Conservation (phyloP, 2,113 vertebrate genomes). For the Orientallactaga bullata region DNA sequence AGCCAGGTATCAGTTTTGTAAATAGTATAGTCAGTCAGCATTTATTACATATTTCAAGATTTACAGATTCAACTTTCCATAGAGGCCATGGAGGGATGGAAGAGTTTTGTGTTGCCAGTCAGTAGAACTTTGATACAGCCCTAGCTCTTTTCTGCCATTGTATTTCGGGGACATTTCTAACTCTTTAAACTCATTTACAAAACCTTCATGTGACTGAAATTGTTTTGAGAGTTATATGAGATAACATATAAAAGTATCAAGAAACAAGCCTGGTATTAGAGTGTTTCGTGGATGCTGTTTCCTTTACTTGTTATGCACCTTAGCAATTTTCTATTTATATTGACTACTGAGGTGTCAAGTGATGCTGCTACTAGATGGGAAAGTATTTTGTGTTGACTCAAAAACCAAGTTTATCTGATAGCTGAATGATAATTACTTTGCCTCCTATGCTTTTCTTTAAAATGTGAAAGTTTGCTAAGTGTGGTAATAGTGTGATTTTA, state of each 20-base stretch:
- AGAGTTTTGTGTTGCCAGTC: not conserved
- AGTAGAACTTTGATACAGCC: not conserved
- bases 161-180: not conserved
- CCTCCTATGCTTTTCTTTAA: slow-evolving; percentile 1
- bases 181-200: not conserved
- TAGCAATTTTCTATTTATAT: not conserved
- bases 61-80: not conserved
- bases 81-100: not conserved
- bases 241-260: not conserved
- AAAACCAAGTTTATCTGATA: not conserved
- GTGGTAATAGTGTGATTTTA: not conserved
- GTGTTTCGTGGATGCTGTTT: not conserved
- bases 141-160: slow-evolving; percentile 14
- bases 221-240: not conserved
- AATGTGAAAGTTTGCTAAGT: not conserved
- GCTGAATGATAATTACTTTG: not conserved
- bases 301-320: not conserved
- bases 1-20: not conserved
- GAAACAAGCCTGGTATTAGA: not conserved
- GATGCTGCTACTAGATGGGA: not conserved
- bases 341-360: not conserved
- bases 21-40: not conserved
- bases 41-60: not conserved
- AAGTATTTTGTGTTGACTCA: not conserved
- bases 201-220: not conserved